Evolutionary conservation across 2,113 vertebrate species (phyloP).

Genomic region (Mormoops blainvillei): DNA sequence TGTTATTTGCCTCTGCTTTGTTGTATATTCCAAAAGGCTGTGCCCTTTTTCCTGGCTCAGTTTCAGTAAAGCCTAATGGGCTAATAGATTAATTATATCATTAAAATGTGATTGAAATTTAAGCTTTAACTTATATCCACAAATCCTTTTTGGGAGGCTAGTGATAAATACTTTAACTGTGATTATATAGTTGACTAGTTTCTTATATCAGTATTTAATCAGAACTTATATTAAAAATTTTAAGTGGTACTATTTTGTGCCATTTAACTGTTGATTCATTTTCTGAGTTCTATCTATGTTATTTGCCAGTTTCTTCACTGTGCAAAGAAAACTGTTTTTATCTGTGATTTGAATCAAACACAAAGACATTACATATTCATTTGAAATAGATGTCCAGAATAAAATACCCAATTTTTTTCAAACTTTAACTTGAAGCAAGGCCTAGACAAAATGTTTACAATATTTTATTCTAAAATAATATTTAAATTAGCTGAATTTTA

Average conservation of each 20-base stretch:
- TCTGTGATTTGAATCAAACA: conserved; percentile 9
- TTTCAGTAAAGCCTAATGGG: background rate
- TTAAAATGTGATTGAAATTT: conserved; percentile 3
- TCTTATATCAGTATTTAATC: background rate
- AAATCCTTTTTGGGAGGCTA: background rate
- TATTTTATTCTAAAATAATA: conserved; percentile 8
- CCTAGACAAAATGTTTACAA: too few species aligned
- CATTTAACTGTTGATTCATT: background rate
- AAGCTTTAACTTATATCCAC: background rate
- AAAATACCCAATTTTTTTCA: too few species aligned
- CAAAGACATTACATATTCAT: background rate
- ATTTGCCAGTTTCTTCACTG: background rate
- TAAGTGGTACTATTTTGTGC: conserved; percentile 1
- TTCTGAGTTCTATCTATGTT: background rate
- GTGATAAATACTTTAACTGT: background rate
- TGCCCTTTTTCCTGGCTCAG: background rate
- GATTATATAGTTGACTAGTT: background rate
- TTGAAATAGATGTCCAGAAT: background rate
- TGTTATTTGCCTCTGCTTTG: background rate
- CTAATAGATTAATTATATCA: background rate
- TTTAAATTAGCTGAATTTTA: background rate
- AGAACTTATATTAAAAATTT: background rate
- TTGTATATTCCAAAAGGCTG: background rate
- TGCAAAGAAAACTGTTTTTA: background rate
- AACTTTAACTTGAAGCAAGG: too few species aligned